Percentiles rank a stretch among this genome's conserved stretches.
phyloP scores from a whole-genome alignment of 1,140 invertebrate species.

The Neuroterus valhalla region DNA sequence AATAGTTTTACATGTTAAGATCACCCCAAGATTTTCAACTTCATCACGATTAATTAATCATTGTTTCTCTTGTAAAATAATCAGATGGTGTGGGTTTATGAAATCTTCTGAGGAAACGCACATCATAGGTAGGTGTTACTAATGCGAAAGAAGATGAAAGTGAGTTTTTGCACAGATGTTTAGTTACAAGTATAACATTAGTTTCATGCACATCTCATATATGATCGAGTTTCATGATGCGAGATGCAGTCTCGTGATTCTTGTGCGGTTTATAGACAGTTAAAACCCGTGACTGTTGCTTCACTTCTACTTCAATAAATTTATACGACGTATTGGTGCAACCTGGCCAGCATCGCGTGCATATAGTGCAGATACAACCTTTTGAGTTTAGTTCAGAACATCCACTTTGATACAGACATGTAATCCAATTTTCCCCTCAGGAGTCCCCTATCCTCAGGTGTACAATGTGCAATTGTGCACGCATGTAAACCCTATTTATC shows the following conservation, averaged over 20 bases:
- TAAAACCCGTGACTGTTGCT: conserved; percentile 33
- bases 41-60: too few relatives aligned
- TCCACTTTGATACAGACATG: conserved; percentile 1
- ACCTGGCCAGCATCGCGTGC: conserved; percentile 13
- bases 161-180: conserved; percentile 4
- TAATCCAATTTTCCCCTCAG: conserved; percentile 17
- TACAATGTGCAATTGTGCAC: background rate
- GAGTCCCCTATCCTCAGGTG: background rate
- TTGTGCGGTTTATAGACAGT: conserved; percentile 23
- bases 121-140: background rate
- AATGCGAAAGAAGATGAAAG: conserved; percentile 26
- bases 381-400: conserved; percentile 14
- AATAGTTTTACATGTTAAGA: too few relatives aligned
- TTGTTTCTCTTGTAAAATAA: background rate
- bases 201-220: conserved; percentile 27
- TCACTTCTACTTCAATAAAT: conserved; percentile 34
- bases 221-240: conserved; percentile 32
- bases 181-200: conserved; percentile 9
- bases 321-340: conserved; percentile 16
- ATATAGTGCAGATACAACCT: background rate
- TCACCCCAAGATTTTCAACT: too few relatives aligned
- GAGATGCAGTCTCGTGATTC: conserved; percentile 35
- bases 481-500: conserved; percentile 10
- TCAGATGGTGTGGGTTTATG: background rate
- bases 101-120: conserved; percentile 17